Base-by-base conservation (phyloP, 1,140 invertebrate species). In the Drosophila burlai region DNA sequence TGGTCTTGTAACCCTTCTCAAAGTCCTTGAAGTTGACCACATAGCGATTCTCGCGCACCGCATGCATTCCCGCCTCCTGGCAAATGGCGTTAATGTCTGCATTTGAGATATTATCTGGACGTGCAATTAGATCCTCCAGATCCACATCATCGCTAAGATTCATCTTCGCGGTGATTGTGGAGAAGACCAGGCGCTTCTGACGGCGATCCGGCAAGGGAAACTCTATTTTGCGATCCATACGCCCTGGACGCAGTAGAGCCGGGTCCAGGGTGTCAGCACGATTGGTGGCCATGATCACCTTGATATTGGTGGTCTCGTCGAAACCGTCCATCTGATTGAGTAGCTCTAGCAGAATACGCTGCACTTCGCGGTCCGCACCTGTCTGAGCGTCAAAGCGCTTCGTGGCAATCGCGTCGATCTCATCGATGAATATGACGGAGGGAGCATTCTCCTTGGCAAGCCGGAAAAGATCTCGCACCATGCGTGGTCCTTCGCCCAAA, bases 271-370 rank as follows among this genome's bases (percentile, higher is more conserved):
- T 99, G 92, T 99, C 99, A 38, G 98, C 98, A 4, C 92, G 91
- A 75, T 99, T 99, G 4, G 99, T 99, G 2, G 99, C 99, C 99
- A 99, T 99, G 55, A 99, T 99, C 9, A 99, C 99, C 95, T 99
- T 99, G 24, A 99, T 98, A 94, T 99, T 99, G 18, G 99, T 99
- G 2, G 98, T 99, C 93, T 99, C 99, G 95, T 99, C 99, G 94
- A 99, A 99, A 36, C 99, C 99, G 94, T 99, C 99, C 99, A 99
- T 99, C 94, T 99, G 99, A 94, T 99, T 99, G 0, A 99, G 94
- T 7, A 99, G 94, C 92, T 99, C 99, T 8, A 99, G 94, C 7
- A 99, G 93, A 94, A 99, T 99, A 94, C 99, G 96, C 93, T 99
- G 99, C 0, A 99, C 99, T 94, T 99, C 99, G 81, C 99, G 95